These are phyloP conservation scores for Fratercula arctica DNA, from an alignment of 2,797 vertebrate genomes.

Conservation along the genomic window DNA sequence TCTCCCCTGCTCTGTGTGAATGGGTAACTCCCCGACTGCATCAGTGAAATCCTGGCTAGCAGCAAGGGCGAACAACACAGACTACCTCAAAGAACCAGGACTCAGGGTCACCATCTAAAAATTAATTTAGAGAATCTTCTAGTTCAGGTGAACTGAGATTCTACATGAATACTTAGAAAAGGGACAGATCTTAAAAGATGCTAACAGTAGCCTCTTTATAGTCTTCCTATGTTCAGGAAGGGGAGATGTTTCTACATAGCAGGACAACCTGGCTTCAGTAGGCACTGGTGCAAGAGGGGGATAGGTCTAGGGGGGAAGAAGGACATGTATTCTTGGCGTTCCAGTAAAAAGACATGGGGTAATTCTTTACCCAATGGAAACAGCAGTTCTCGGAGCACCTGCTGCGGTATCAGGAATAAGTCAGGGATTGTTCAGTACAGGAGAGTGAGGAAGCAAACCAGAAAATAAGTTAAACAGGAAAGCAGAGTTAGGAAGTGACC, in stretches of 20 bases:
- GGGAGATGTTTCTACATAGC: neutral
- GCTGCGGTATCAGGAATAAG: neutral
- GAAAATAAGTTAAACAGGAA: neutral
- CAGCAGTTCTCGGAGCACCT: neutral
- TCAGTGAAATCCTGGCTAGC: neutral
- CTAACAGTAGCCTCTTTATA: neutral
- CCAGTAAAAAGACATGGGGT: neutral
- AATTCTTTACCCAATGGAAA: neutral
- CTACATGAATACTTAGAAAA: neutral
- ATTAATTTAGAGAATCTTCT: neutral
- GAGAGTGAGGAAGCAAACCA: neutral
- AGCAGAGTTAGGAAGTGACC: neutral
- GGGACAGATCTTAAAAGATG: neutral
- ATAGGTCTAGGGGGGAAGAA: neutral
- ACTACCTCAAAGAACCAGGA: neutral
- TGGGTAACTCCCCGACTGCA: neutral
- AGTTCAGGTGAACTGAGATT: neutral
- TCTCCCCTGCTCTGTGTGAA: neutral
- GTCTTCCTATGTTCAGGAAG: neutral
- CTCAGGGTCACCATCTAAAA: neutral
- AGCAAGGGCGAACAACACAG: neutral
- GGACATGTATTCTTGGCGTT: neutral
- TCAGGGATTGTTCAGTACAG: neutral
- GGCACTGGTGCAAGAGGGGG: neutral
- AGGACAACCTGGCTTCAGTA: neutral